Evolutionary conservation across 2,888 invertebrate species (phyloP).

Genomic region (Dasypogon diadema): DNA sequence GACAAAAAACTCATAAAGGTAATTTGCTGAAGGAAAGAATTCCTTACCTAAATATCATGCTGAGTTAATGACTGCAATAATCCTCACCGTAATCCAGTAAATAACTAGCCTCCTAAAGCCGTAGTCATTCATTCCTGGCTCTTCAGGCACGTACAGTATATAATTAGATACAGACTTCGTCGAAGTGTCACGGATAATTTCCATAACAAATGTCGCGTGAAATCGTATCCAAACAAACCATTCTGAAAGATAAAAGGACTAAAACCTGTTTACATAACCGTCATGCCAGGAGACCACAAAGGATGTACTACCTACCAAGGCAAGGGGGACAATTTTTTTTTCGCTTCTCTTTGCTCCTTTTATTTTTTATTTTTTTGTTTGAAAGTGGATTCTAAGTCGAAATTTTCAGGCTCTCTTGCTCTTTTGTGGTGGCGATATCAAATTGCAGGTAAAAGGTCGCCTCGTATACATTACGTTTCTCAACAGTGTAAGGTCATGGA

Average conservation of each 20-base stretch:
- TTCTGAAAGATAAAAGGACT: conserved; percentile 39
- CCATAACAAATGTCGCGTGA: conserved; percentile 56
- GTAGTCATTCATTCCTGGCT: not conserved
- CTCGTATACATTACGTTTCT: conserved; percentile 13
- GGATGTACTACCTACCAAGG: not conserved
- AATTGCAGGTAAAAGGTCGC: conserved; percentile 45
- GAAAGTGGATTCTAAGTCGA: conserved; percentile 7
- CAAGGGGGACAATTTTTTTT: not conserved
- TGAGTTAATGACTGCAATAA: no score
- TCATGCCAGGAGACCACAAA: conserved; percentile 37
- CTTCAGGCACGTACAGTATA: not conserved
- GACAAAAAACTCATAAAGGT: no score
- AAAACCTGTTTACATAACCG: conserved; percentile 52
- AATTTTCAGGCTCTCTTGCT: conserved; percentile 27
- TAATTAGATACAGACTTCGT: conserved; percentile 24
- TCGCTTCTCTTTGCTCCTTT: not conserved
- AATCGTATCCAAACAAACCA: conserved; percentile 56
- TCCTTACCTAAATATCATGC: no score
- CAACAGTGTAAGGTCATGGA: conserved; percentile 31
- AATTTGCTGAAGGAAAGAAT: no score
- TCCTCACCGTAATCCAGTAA: not conserved
- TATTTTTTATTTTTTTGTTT: not conserved
- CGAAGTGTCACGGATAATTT: conserved; percentile 54
- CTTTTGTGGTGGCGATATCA: conserved; percentile 43
- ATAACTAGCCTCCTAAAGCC: not conserved